A percentile compares a stretch with the other conserved stretches of the same genome.
Conservation (phyloP, 2,797 vertebrate genomes). For the Mus minutoides region DNA sequence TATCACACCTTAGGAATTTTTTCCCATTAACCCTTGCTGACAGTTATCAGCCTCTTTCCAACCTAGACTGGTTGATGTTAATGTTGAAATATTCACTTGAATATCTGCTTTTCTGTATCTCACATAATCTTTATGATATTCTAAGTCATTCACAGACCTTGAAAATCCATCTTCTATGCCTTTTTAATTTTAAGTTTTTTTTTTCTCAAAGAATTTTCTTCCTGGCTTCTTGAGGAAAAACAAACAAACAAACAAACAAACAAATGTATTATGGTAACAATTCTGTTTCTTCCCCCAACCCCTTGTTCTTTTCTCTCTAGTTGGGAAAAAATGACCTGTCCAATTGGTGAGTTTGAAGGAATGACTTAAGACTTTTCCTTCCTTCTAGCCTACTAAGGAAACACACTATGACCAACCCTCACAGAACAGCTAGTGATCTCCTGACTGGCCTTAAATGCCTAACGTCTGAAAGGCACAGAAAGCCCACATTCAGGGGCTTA, state of each 20-base stretch:
- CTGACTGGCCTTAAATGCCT: background rate
- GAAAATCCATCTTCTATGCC: constrained; percentile 10
- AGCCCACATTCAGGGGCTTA: background rate
- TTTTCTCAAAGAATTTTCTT: constrained; percentile 53
- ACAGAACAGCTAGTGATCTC: background rate
- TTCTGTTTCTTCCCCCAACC: background rate
- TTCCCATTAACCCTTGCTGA: background rate
- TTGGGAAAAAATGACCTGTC: constrained; percentile 7
- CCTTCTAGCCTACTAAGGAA: background rate
- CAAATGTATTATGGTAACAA: constrained; percentile 44
- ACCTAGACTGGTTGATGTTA: background rate
- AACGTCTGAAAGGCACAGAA: background rate
- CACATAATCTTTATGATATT: background rate
- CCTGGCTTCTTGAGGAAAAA: constrained; percentile 15
- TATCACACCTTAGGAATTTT: constrained; percentile 15
- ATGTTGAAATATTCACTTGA: background rate
- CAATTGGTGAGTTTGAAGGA: constrained; percentile 30
- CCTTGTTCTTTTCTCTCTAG: background rate
- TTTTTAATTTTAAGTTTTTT: constrained; percentile 37
- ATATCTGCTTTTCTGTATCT: background rate
- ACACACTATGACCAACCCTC: background rate
- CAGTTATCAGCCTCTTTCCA: background rate
- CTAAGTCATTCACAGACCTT: background rate
- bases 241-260: too few relatives aligned
- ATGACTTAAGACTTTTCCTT: background rate